Evolutionary conservation across 2,888 invertebrate species (phyloP), one percentile per base, ranked within the genome.

Genomic region (Agrenia bidenticulata): DNA sequence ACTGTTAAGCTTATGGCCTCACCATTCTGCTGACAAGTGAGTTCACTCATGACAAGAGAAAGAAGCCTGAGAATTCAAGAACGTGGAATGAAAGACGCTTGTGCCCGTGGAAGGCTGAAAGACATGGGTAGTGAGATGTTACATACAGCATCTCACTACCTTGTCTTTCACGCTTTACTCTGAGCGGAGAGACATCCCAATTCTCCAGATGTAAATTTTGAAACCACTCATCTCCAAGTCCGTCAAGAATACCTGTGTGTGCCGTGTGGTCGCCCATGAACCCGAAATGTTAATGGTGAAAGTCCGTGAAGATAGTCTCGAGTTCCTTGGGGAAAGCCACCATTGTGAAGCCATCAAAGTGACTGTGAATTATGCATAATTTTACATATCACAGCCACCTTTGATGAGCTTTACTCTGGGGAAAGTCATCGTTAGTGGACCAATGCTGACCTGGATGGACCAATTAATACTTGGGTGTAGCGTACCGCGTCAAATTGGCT

Each of bases 121-220:
- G 94, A 94, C 94, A 90, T 90, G 92, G 90, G 94, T 94, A 93
- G 92, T 90, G 94, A 94, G 94, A 94, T 94, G 94, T 83, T 64
- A 64, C 61, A 81, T 81, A 80, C 81, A 80, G 82, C 86, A 85
- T 88, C 94, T 94, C 92, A 92, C 94, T 94, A 92, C 90, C 91
- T 91, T 94, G 94, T 94, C 94, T 94, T 94, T 94, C 94, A 92
- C 90, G 90, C 79, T 85, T 72, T 67, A 67, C 63, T 49, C 67
- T 41, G 45, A 61, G 66, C 42, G n/a, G n/a, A 45, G 45, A 45
- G 55, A 53, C 21, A 23, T 24, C 39, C 27, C 53, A 51, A 51
- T 13, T 32, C 49, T n/a, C 13, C 21, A 27, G 53, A 51, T 27
- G 23, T 21, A 59, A 23, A 21, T 27, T n/a, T n/a, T n/a, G n/a